These are phyloP conservation scores for Mamestra brassicae DNA, from an alignment of 2,888 invertebrate genomes.

Conservation along the genomic window DNA sequence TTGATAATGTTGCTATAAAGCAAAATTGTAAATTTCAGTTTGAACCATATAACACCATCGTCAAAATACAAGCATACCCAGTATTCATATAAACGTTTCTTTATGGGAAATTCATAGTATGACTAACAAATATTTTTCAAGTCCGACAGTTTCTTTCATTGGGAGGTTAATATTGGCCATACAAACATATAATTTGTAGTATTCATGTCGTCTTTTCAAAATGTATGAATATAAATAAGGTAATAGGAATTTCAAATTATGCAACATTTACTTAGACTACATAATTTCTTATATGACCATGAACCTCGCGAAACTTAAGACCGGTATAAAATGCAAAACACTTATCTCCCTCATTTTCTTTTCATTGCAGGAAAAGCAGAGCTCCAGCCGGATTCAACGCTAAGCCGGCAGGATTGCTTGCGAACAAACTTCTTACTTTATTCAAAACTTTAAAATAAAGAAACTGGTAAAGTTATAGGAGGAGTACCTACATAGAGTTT, in stretches of 20 bases:
- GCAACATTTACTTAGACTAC: neutral
- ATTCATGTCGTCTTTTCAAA: no score
- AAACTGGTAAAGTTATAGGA: slow-evolving; percentile 22
- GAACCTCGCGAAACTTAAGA: slow-evolving; percentile 9
- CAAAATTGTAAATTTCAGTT: no score
- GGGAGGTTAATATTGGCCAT: no score
- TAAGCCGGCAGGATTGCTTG: slow-evolving; percentile 39
- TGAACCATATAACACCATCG: no score
- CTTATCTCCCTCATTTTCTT: slow-evolving; percentile 42
- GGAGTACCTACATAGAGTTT: neutral
- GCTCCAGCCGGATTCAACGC: slow-evolving; percentile 39
- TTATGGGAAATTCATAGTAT: no score
- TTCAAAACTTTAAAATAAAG: slow-evolving; percentile 46
- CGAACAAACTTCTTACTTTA: slow-evolving; percentile 42
- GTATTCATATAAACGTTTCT: no score
- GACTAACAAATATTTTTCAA: no score
- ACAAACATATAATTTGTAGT: no score
- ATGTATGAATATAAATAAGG: no score
- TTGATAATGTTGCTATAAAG: neutral
- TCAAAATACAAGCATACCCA: no score
- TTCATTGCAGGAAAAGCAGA: slow-evolving; percentile 45
- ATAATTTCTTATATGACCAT: neutral
- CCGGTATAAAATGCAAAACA: slow-evolving; percentile 43
- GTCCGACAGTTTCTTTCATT: no score
- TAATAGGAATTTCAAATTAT: no score